Evolutionary conservation across 2,113 vertebrate genomes (phyloP).

Genomic region (Amblyornis subalaris): DNA sequence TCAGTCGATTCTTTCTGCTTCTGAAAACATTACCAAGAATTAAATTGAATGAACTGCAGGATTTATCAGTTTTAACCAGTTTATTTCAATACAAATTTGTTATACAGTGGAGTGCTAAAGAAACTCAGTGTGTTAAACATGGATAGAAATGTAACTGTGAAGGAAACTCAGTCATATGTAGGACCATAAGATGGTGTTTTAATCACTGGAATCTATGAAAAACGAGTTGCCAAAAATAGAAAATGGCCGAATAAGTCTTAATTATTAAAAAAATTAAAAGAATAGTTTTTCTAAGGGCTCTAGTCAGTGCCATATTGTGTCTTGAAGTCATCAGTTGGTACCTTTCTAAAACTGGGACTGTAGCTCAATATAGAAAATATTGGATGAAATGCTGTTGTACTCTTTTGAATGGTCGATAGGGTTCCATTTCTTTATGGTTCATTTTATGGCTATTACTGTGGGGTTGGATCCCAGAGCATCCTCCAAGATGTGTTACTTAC

Average conservation of each 20-base stretch:
- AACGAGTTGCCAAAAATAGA: background rate
- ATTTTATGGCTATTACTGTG: background rate
- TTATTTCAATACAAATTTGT: background rate
- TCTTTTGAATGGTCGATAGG: background rate
- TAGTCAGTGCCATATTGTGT: fast-evolving
- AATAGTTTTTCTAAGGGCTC: background rate
- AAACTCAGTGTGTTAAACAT: background rate
- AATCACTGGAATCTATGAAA: background rate
- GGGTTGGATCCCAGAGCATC: background rate
- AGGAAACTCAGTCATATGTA: background rate
- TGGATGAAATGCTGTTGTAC: background rate
- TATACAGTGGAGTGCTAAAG: background rate
- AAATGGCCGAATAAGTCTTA: background rate
- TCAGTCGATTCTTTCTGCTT: background rate
- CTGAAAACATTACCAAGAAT: background rate
- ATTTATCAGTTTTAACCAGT: background rate
- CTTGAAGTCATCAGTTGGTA: background rate
- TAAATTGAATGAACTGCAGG: background rate
- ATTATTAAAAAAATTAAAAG: background rate
- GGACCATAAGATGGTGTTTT: background rate
- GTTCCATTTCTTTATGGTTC: background rate
- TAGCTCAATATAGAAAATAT: background rate
- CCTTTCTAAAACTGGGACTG: background rate
- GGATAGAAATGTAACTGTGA: background rate
- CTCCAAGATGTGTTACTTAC: background rate